Base-by-base conservation (phyloP, 2,888 invertebrate species). In the Metellina segmentata region DNA sequence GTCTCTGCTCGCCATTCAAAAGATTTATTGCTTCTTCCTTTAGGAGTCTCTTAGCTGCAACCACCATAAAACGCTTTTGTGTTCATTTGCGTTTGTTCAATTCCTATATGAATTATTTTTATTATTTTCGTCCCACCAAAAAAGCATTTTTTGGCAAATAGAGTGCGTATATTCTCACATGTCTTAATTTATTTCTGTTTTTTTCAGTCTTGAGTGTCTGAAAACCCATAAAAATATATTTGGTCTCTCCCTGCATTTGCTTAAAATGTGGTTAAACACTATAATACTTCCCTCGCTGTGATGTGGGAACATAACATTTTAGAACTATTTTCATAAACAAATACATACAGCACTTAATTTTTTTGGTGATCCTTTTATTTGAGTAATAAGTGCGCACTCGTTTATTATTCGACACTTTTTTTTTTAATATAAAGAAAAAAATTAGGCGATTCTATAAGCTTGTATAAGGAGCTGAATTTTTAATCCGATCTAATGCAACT, bases 1-100 rank as follows among this genome's bases (percentile, higher is more conserved):
- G 89, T 90, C 75, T 85, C 49, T 53, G 16, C 13, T 20, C 6
- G 48, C 85, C 49, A 53, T 90, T 85, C 52, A 71, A 85, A 72
- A 85, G 89, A 89, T 90, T 90, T 90, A 90, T 90, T 71, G 34
- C 85, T 77, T 83, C 74, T 75, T 74, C 9, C 77, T 85, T 82
- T 82, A 71, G 70, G 61, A 61, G 78, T 79, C 71, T 51, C 51
- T 71, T 61, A 89, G 78, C 77, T 72, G 81, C 75, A 70, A 85
- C 77, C 16, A 20, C 88, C 81, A 81, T 88, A 81, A 88, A 88
- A 81, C 61, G 74, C 74, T 81, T 87, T 90, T 85, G 89, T 78
- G 51, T 85, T 90, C 20, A 48, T 72, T 61, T 71, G 53, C 72
- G n/a, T 20, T 85, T 48, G 75, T 88, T 81, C 69, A 61, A 81